Evolutionary conservation across 2,888 invertebrate species (phyloP), one percentile per base, ranked within the genome.

Genomic region (Leptopilina drosophilae): DNA sequence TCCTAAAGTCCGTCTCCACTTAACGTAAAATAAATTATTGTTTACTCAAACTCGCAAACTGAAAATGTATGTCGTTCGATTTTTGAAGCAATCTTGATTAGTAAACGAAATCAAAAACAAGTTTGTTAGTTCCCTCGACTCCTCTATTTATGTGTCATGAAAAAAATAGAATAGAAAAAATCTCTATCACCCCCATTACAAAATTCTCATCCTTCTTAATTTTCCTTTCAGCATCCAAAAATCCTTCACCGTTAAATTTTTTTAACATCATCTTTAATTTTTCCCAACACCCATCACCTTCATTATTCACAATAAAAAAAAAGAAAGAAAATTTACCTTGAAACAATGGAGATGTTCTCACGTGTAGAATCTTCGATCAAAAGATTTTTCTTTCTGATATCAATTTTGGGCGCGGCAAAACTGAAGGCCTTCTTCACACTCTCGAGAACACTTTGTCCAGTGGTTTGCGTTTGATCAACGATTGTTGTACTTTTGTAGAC

Each of bases 401-500:
- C 93, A 81, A 92, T 90, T 86, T 90, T 91, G 53, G 90, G 88
- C 82, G 92, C 92, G 82, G 92, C 92, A 87, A 93, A 92, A 85
- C 91, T 93, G 92, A 94, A 93, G 82, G 93, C 94, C 92, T 93
- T 94, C 93, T 94, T 95, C 87, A 94, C 92, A 84, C 93, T 93
- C 86, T 94, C 94, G 87, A 94, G 90, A 82, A 94, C 92, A 86
- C 93, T 94, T 83, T 93, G 90, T 62, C 93, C 91, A 84, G 92
- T 92, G 84, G 92, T 92, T 88, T 93, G 93, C 86, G 92, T 92
- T 86, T 93, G 93, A 64, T 93, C 93, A 85, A 93, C 91, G 88
- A 92, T 90, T 77, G 94, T 94, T 73, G 95, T 95, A 88, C 93
- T 93, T 88, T 93, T 94, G 93, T 95, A 95, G 85, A 94, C 94